Evolutionary conservation across 2,113 vertebrate genomes (phyloP).

Genomic region (Axis porcinus): DNA sequence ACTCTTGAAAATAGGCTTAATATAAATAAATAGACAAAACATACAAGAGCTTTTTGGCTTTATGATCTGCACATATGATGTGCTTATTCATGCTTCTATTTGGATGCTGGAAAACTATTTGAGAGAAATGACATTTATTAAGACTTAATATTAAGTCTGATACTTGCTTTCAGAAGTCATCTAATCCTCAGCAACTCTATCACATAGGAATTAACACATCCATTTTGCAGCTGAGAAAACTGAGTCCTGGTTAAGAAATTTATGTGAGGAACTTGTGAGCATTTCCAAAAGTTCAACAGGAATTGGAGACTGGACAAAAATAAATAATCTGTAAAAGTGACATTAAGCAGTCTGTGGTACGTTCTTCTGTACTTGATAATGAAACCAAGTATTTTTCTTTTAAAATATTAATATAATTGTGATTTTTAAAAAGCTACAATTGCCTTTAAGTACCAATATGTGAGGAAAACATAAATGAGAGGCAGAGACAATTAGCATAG

Average conservation of each 20-base stretch:
- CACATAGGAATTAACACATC: neutral
- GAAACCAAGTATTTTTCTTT: slow-evolving; percentile 7
- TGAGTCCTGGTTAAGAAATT: neutral
- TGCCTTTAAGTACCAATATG: neutral
- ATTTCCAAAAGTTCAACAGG: neutral
- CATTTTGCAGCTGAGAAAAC: neutral
- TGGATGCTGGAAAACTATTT: neutral
- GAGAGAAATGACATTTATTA: neutral
- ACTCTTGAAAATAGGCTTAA: neutral
- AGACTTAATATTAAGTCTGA: neutral
- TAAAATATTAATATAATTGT: neutral
- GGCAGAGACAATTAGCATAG: neutral
- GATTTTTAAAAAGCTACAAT: neutral
- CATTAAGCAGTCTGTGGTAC: neutral
- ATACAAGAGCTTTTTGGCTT: neutral
- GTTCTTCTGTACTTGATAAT: neutral
- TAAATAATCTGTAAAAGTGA: neutral
- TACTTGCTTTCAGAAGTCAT: neutral
- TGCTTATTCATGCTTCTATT: neutral
- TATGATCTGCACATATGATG: neutral
- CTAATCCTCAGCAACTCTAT: neutral
- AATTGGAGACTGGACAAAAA: neutral
- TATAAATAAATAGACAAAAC: neutral
- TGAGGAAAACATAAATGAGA: neutral
- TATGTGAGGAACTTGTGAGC: neutral